Evolutionary conservation across 2,797 vertebrate species (phyloP).

Genomic region (Menidia menidia): DNA sequence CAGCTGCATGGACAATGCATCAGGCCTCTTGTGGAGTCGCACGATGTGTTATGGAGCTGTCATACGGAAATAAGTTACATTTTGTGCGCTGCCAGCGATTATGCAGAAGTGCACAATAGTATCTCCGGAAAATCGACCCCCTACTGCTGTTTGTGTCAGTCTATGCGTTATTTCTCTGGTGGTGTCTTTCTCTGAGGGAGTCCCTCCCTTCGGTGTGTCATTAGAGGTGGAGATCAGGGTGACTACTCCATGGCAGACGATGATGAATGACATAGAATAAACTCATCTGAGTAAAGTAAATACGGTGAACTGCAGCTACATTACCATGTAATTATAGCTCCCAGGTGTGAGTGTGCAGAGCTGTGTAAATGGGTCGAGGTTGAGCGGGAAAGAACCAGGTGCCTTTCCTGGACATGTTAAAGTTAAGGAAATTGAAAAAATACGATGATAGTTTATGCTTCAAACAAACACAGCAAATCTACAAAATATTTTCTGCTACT

Average conservation of each 20-base stretch:
- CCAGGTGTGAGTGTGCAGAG: conserved; percentile 45
- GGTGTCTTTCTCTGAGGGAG: conserved; percentile 45
- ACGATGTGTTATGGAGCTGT: conserved; percentile 32
- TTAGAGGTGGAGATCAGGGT: conserved; percentile 28
- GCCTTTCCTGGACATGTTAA: conserved; percentile 6
- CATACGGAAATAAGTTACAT: conserved; percentile 43
- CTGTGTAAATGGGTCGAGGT: conserved; percentile 23
- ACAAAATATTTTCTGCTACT: conserved; percentile 23
- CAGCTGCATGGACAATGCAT: conserved; percentile 51
- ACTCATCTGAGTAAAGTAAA: conserved; percentile 51
- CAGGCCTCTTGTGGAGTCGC: conserved; percentile 37
- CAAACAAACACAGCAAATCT: conserved; percentile 1
- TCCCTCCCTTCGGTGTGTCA: conserved; percentile 40
- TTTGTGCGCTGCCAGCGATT: conserved; percentile 43
- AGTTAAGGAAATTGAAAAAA: conserved; percentile 25
- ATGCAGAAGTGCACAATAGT: conserved; percentile 13
- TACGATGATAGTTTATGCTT: conserved; percentile 6
- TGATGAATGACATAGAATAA: conserved; percentile 60
- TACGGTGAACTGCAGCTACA: conserved; percentile 48
- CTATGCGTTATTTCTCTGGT: conserved; percentile 35
- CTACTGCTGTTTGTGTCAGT: conserved; percentile 42
- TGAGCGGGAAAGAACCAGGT: conserved; percentile 30
- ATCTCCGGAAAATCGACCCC: conserved; percentile 41
- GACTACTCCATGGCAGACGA: conserved; percentile 38
- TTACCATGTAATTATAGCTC: conserved; percentile 65